These are phyloP conservation scores for Synanthedon vespiformis DNA, from an alignment of 2,888 invertebrate species.

Conservation along the genomic window DNA sequence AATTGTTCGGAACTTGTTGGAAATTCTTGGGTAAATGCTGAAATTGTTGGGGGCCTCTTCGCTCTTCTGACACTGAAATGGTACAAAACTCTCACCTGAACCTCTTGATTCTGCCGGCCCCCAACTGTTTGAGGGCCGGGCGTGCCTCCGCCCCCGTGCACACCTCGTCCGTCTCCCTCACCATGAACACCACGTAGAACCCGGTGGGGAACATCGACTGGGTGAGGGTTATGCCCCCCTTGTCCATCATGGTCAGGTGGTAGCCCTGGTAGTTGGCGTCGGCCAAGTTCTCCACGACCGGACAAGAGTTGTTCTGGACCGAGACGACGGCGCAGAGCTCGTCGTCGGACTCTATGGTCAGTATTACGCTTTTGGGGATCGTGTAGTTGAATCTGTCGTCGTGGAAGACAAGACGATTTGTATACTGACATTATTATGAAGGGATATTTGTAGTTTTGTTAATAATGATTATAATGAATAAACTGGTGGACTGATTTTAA, in stretches of 20 bases:
- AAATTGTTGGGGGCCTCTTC: no score
- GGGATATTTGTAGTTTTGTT: no score
- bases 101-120: slow-evolving; percentile 15
- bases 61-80: slow-evolving; percentile 8
- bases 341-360: slow-evolving; percentile 73
- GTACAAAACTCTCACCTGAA: slow-evolving; percentile 12
- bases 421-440: no score
- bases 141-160: slow-evolving; percentile 32
- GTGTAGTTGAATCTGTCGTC: slow-evolving; percentile 46
- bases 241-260: slow-evolving; percentile 80
- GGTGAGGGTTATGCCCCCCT: slow-evolving; percentile 82
- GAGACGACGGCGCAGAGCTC: slow-evolving; percentile 80
- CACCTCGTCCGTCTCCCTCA: slow-evolving; percentile 72
- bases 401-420: no score
- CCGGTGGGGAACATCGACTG: slow-evolving; percentile 72
- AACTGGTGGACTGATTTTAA: no score
- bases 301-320: slow-evolving; percentile 82
- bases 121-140: background rate
- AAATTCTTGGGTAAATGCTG: no score
- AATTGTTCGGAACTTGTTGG: no score
- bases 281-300: slow-evolving; percentile 82
- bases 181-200: slow-evolving; percentile 81
- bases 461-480: no score
- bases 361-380: slow-evolving; percentile 62
- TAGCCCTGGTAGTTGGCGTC: slow-evolving; percentile 80